Evolutionary conservation across 2,113 vertebrate genomes (phyloP).

Genomic region (Mastomys coucha): DNA sequence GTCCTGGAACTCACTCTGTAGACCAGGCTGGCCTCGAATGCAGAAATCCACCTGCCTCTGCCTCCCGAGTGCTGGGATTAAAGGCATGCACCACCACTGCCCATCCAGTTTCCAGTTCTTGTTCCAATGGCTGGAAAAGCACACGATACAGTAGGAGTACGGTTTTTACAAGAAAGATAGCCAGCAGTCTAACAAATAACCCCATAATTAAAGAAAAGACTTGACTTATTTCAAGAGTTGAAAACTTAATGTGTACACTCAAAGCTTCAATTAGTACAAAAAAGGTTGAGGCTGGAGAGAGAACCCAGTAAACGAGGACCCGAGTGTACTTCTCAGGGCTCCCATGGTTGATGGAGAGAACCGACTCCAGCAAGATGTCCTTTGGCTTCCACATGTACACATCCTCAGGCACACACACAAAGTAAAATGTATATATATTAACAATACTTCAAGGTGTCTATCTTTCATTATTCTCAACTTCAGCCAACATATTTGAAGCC

Average conservation of each 20-base stretch:
- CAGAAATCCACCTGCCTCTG: too few species aligned
- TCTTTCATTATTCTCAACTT: constrained; percentile 5
- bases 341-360: neutral
- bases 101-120: too few species aligned
- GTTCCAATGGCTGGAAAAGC: constrained; percentile 18
- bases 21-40: too few species aligned
- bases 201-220: neutral
- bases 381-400: neutral
- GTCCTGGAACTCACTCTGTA: too few species aligned
- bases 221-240: neutral
- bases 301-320: too few species aligned
- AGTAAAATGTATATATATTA: neutral
- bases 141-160: neutral
- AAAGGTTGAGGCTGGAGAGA: neutral
- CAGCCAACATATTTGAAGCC: neutral
- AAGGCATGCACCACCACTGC: too few species aligned
- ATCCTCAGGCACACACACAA: neutral
- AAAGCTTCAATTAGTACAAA: constrained; percentile 15
- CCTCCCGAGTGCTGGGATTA: too few species aligned
- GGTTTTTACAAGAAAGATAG: constrained; percentile 26
- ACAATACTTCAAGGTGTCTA: neutral
- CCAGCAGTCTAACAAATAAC: neutral
- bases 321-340: neutral
- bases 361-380: neutral
- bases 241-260: neutral